phyloP scores from a whole-genome alignment of 2,797 vertebrate genomes.

The Zenarchopterus dispar region DNA sequence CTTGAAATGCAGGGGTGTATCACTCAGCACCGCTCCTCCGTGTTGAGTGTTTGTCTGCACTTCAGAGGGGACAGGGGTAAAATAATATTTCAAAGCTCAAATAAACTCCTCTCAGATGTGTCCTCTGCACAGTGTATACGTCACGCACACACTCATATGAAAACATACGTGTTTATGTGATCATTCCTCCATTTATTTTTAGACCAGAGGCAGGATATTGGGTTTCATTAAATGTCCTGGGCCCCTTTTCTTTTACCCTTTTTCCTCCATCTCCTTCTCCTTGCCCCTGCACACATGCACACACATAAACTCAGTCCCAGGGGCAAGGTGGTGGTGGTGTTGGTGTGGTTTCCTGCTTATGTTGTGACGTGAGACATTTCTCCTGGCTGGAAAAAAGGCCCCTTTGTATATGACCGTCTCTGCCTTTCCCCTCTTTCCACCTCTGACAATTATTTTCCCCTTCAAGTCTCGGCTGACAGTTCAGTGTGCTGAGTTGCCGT shows the following conservation, averaged over 20 bases:
- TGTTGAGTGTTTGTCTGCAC: slow-evolving; percentile 14
- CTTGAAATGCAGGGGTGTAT: slow-evolving; percentile 20
- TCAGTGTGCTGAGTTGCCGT: slow-evolving; percentile 49
- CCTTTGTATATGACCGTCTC: slow-evolving; percentile 70
- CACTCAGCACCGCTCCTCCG: slow-evolving; percentile 25
- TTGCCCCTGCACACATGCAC: slow-evolving; percentile 11
- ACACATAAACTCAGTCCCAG: slow-evolving; percentile 35
- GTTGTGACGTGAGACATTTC: slow-evolving; percentile 76
- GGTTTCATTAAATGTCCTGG: slow-evolving; percentile 75
- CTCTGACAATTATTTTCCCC: slow-evolving; percentile 72
- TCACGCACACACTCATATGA: slow-evolving; percentile 12
- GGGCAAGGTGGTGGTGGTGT: slow-evolving; percentile 55
- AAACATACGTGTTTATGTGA: slow-evolving; percentile 60
- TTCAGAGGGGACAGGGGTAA: not conserved
- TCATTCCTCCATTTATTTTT: slow-evolving; percentile 80
- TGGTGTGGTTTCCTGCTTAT: slow-evolving; percentile 78
- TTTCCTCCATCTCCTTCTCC: not conserved
- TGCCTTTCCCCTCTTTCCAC: slow-evolving; percentile 52
- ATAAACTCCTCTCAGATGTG: slow-evolving; percentile 48
- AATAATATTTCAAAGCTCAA: slow-evolving; percentile 57
- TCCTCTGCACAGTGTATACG: slow-evolving; percentile 17
- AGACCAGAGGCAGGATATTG: slow-evolving; percentile 73
- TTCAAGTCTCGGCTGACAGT: slow-evolving; percentile 59
- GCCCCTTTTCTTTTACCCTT: slow-evolving; percentile 21
- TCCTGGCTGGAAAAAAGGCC: slow-evolving; percentile 65